A percentile compares a stretch with the other conserved stretches of the same genome.
These are phyloP conservation scores for Hydrolagus affinis DNA, from an alignment of 2,113 vertebrate species.

Conservation along the genomic window DNA sequence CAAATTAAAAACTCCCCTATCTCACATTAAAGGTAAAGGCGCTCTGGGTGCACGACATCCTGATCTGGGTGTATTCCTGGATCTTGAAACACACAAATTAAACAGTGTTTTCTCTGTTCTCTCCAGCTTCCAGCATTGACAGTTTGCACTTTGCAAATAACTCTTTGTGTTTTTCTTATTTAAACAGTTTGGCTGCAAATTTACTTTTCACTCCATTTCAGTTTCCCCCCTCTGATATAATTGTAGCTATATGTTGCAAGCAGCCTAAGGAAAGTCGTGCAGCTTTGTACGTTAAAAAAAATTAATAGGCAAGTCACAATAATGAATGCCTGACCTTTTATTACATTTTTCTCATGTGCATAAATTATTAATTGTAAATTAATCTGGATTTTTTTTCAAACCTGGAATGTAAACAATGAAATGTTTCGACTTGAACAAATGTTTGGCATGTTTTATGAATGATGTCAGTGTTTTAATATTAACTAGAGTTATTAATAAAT, in stretches of 20 bases:
- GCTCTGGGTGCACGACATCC: conserved; percentile 22
- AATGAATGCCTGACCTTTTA: conserved; percentile 16
- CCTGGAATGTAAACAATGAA: too few species aligned
- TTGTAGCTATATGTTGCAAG: conserved; percentile 7
- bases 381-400: not conserved
- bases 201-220: not conserved
- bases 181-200: conserved; percentile 1
- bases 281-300: not conserved
- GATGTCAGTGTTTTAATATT: too few species aligned
- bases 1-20: conserved; percentile 55
- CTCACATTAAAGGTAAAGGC: conserved; percentile 18
- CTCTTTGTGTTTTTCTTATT: conserved; percentile 12
- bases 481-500: too few species aligned
- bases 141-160: conserved; percentile 28
- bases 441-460: too few species aligned
- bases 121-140: not conserved
- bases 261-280: not conserved
- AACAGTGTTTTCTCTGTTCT: conserved; percentile 8
- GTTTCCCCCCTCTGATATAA: not conserved
- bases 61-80: conserved; percentile 17
- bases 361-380: conserved; percentile 18
- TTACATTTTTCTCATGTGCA: not conserved
- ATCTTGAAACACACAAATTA: conserved; percentile 16
- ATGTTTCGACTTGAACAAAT: too few species aligned
- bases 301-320: not conserved